Base-by-base conservation (phyloP, 2,888 invertebrate species). In the Trisateles emortualis region DNA sequence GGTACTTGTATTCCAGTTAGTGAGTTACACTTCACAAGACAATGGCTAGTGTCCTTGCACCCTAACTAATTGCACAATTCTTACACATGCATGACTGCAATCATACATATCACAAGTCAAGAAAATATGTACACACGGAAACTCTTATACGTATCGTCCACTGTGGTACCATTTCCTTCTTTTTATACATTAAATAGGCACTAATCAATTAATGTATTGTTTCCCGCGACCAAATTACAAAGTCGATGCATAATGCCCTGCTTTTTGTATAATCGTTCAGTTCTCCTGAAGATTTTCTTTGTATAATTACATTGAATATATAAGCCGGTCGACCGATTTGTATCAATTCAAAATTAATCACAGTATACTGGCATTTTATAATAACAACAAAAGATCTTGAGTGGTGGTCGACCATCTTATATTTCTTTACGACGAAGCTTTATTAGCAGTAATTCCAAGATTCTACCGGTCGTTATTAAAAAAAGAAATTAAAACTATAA, bases 81-180 rank as follows among this genome's bases (percentile, higher is more conserved):
- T 61, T 63, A 33, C 53, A 61, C 70, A 71, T 64, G 74, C 67
- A 71, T 65, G 71, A 72, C 62, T 60, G 67, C 75, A 73, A 74
- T 71, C 77, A 78, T 74, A 75, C 79, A 72, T 75, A 83, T 81
- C 81, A 83, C 81, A 81, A 68, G 60, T 74, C 66, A 68, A 68
- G 64, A 76, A 75, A 72, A 72, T 68, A 74, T 75, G 69, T 71
- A 75, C 72, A 71, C 68, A 69, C 57, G 66, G 66, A 74, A 72
- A 66, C 62, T 52, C 52, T 45, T 48, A 66, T 55, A 49, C 55
- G 58, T 64, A 72, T 53, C 58, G 40, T 64, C 41, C 61, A 53
- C 60, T 65, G 72, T 68, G 64, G 62, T 72, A 72, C 64, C 54
- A 64, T 55, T 58, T 55, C 47, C 60, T 35, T 11, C 57, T 55